Conservation (phyloP, 1,140 invertebrate genomes). For the Leguminivora glycinivorella region DNA sequence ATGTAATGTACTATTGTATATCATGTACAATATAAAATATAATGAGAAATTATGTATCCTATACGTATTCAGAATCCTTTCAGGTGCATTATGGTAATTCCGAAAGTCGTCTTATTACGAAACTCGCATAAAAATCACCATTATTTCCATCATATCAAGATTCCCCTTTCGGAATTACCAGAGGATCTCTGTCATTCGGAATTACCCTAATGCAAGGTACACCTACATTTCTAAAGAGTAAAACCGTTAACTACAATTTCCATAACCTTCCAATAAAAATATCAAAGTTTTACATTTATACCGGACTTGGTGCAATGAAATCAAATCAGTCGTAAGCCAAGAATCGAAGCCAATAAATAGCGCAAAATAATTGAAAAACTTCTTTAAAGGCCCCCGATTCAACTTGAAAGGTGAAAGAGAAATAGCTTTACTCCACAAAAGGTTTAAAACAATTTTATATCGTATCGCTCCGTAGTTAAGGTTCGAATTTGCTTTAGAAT, state of each 20-base stretch:
- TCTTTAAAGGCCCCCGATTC: background rate
- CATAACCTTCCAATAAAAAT: background rate
- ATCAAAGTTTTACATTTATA: background rate
- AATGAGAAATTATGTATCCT: no score
- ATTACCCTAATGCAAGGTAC: no score
- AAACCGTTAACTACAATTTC: background rate
- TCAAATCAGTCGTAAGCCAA: slow-evolving; percentile 9
- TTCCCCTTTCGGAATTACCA: no score
- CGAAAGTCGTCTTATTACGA: no score
- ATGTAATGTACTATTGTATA: no score
- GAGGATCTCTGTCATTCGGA: no score
- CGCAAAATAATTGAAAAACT: slow-evolving; percentile 13
- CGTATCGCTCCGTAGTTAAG: background rate
- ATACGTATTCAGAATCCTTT: no score
- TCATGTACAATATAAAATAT: no score
- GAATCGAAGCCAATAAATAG: slow-evolving; percentile 8
- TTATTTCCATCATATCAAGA: no score
- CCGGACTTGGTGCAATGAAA: slow-evolving; percentile 1
- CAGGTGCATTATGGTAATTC: no score
- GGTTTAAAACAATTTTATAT: background rate
- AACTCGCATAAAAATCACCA: no score
- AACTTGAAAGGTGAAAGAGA: background rate
- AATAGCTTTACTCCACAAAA: background rate
- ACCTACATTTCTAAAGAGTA: no score
- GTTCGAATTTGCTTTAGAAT: background rate